phyloP scores from a whole-genome alignment of 2,888 invertebrate genomes.

The Dione vanillae region DNA sequence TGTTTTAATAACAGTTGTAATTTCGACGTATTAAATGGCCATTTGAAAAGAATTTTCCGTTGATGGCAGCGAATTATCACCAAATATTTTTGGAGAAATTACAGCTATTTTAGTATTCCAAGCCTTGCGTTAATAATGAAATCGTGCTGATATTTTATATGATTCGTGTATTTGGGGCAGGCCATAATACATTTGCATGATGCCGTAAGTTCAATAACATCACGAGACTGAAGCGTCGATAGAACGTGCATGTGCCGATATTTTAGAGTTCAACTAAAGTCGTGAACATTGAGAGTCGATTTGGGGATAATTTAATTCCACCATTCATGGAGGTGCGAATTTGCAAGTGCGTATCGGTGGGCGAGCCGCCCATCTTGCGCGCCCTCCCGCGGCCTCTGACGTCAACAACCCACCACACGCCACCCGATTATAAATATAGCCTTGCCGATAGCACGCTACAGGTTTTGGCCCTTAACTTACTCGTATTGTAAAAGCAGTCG shows the following conservation, averaged over 20 bases:
- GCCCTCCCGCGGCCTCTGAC: constrained; percentile 66
- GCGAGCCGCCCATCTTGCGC: constrained; percentile 53
- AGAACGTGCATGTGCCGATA: constrained; percentile 36
- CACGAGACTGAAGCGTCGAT: constrained; percentile 21
- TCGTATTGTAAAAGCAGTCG: constrained; percentile 40
- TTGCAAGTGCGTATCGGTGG: constrained; percentile 81
- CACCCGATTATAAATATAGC: constrained; percentile 82
- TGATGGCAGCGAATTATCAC: constrained; percentile 24
- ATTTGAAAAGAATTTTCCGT: constrained; percentile 31
- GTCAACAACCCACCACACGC: constrained; percentile 75
- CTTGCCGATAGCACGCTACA: constrained; percentile 77
- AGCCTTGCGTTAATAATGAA: constrained; percentile 25
- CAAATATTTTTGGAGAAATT: constrained; percentile 34
- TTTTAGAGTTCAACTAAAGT: constrained; percentile 64
- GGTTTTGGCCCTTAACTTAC: constrained; percentile 68
- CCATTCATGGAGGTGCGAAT: constrained; percentile 82
- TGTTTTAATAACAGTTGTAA: not conserved
- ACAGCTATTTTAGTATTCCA: constrained; percentile 38
- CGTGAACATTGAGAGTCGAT: constrained; percentile 64
- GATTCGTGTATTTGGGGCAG: constrained; percentile 24
- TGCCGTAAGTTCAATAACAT: constrained; percentile 39
- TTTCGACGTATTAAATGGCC: constrained; percentile 4
- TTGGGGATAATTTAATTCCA: constrained; percentile 77
- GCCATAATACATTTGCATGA: constrained; percentile 11
- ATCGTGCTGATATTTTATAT: constrained; percentile 32